Conservation (phyloP, 2,888 invertebrate species). For the Notocelia uddmanniana region DNA sequence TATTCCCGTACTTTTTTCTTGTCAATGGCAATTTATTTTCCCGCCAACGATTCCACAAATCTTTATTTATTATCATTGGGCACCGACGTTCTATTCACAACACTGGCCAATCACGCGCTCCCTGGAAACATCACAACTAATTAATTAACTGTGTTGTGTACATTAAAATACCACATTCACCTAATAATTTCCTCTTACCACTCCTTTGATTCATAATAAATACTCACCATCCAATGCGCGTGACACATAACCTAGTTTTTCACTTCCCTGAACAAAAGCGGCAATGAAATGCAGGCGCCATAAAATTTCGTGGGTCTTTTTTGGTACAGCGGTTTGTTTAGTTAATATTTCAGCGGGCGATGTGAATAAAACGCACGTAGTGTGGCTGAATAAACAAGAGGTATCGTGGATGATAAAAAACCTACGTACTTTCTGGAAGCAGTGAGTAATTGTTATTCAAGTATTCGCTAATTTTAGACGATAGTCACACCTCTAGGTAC, state of each 20-base stretch:
- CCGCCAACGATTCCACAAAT: conserved; percentile 15
- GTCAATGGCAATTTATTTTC: conserved; percentile 30
- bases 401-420: conserved; percentile 53
- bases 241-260: background rate
- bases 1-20: conserved; percentile 18
- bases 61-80: conserved; percentile 28
- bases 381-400: conserved; percentile 55
- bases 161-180: conserved; percentile 43
- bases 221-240: conserved; percentile 2
- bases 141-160: conserved; percentile 48
- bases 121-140: conserved; percentile 48
- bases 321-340: conserved; percentile 50
- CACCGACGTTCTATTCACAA: conserved; percentile 42
- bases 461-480: conserved; percentile 36
- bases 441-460: conserved; percentile 35
- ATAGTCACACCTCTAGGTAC: conserved; percentile 22
- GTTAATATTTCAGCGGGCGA: conserved; percentile 53
- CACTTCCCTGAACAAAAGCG: background rate
- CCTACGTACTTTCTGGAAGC: conserved; percentile 37
- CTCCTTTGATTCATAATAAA: background rate
- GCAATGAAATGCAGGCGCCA: background rate
- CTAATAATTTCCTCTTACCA: conserved; percentile 43
- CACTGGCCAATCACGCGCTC: conserved; percentile 41
- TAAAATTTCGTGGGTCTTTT: conserved; percentile 26
- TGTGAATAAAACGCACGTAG: conserved; percentile 53